These are phyloP conservation scores for Drosophila robusta DNA, from an alignment of 2,888 invertebrate genomes.

Conservation along the genomic window DNA sequence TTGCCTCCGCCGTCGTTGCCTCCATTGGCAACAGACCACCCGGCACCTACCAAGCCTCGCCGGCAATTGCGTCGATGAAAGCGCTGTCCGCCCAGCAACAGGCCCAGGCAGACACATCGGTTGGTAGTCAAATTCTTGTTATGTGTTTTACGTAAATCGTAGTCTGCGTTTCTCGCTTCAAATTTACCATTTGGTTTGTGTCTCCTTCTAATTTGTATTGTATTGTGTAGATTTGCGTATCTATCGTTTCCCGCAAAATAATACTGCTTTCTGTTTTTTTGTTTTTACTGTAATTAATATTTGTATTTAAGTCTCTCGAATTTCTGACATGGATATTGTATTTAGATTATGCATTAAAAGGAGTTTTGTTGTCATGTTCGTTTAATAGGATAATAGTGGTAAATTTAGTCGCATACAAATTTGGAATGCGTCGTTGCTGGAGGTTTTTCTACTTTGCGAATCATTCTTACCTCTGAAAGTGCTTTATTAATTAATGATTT, in stretches of 20 bases:
- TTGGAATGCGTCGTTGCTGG: background rate
- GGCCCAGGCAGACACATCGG: constrained; percentile 60
- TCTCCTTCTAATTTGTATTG: constrained; percentile 22
- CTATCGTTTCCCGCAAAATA: constrained; percentile 27
- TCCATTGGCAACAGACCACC: constrained; percentile 65
- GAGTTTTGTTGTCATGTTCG: background rate
- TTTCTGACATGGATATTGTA: constrained; percentile 7
- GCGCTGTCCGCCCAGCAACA: constrained; percentile 61
- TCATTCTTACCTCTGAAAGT: background rate
- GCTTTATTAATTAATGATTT: background rate
- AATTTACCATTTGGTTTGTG: constrained; percentile 25
- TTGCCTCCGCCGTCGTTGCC: constrained; percentile 77
- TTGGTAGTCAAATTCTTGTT: constrained; percentile 46
- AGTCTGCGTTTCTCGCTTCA: constrained; percentile 34
- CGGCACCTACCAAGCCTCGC: constrained; percentile 64
- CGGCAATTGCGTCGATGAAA: constrained; percentile 60
- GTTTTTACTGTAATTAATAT: constrained; percentile 44
- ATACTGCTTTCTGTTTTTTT: constrained; percentile 37
- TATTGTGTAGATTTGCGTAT: constrained; percentile 39
- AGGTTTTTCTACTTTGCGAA: background rate
- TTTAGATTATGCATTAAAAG: background rate
- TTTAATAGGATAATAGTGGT: no score
- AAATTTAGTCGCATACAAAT: no score
- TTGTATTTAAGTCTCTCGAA: constrained; percentile 22
- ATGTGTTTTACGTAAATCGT: constrained; percentile 39